Evolutionary conservation across 35 echinoderm and acorn worm species (phyloP).

Genomic region (Ptychodera flava): DNA sequence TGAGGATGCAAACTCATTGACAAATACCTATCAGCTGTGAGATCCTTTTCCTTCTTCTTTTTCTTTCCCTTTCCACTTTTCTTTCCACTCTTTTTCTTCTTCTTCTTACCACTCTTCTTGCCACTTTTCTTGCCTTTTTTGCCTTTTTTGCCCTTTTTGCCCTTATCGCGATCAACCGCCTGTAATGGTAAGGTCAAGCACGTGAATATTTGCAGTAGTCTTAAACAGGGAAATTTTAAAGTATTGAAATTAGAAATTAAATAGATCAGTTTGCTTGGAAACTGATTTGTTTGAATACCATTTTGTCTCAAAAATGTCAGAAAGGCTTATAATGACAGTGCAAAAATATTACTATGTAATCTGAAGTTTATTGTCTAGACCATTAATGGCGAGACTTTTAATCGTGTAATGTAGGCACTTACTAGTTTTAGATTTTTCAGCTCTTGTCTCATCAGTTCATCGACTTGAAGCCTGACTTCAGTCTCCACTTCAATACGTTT

Average conservation of each 20-base stretch:
- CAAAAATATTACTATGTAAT: too few species aligned
- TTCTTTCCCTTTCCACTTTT: slow-evolving; percentile 99
- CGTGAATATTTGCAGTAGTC: too few species aligned
- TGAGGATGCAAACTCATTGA: too few species aligned
- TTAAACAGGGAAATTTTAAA: too few species aligned
- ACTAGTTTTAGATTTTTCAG: slow-evolving; percentile 98
- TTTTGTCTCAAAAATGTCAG: too few species aligned
- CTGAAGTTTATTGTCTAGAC: too few species aligned
- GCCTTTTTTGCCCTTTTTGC: slow-evolving; percentile 92
- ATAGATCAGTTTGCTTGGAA: not conserved
- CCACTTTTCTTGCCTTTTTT: slow-evolving; percentile 99
- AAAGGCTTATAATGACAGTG: too few species aligned
- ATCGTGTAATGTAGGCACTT: too few species aligned
- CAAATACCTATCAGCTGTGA: slow-evolving; percentile 93
- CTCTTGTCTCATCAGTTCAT: slow-evolving; percentile 94
- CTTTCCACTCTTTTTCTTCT: slow-evolving; percentile 99
- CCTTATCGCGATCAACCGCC: slow-evolving; percentile 96
- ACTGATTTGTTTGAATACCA: too few species aligned
- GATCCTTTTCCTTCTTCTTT: slow-evolving; percentile 96
- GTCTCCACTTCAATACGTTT: slow-evolving; percentile 86
- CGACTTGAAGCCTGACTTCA: slow-evolving; percentile 77
- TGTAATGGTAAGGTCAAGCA: slow-evolving; percentile 16
- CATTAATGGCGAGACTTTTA: too few species aligned
- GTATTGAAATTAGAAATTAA: not conserved
- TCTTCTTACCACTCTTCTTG: slow-evolving; percentile 99